Base-by-base conservation (phyloP, 2,113 vertebrate species). In the Aptenodytes forsteri region DNA sequence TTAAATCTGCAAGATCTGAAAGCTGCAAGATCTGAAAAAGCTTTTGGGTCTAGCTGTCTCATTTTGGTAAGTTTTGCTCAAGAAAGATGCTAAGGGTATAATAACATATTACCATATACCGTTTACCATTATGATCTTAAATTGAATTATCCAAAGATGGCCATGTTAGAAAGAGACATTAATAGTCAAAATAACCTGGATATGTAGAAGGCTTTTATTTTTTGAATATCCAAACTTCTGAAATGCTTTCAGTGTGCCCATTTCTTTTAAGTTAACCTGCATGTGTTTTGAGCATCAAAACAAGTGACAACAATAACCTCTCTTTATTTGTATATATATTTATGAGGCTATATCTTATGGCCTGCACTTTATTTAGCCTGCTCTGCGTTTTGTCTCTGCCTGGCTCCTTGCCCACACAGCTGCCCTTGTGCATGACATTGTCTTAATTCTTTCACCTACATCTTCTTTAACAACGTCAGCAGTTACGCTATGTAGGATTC, bases 341-440 rank as follows among this genome's bases (percentile, higher is more conserved):
- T 91, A 77, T 80, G 81, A 94, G 44, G 59, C 38, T 84, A 16
- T 81, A 36, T 88, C 66, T 76, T 89, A 76, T 29, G 54, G 49
- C 36, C 29, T 71, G 58, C 71, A 66, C 78, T 95, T 91, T 91
- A 73, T 96, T 94, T 97, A 90, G 90, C 44, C 65, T 87, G 67
- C 42, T 92, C 54, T 93, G 49, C 40, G 32, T 93, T 95, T 97
- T 93, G 25, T 91, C 75, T 94, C 44, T 77, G 32, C 46, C 54
- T 97, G 96, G 81, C 78, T 91, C 34, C 58, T 82, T 93, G 93
- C 84, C 81, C 87, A 97, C 62, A 80, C 82, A 90, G 90, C 87
- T 97, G 87, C 82, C 93, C 90, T 95, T 88, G 78, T 95, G 54
- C 73, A 83, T 95, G 96, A 89, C 81, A 83, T 91, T 94, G 81